Base-by-base conservation (phyloP, 2,797 vertebrate genomes). In the Enteromius unitaeniatus region DNA sequence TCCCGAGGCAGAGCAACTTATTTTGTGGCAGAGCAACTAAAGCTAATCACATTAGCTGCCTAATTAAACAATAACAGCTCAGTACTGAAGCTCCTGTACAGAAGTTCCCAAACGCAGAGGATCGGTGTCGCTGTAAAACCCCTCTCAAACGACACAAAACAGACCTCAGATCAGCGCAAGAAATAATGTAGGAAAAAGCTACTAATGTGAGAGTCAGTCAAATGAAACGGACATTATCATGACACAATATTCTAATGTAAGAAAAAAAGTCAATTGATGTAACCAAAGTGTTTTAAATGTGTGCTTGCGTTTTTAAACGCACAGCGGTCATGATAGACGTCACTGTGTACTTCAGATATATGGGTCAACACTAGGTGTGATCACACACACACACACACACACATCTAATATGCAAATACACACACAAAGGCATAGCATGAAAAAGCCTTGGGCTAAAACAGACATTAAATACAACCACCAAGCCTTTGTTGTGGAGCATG, bases 41-140 rank as follows among this genome's bases (percentile, higher is more conserved):
- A 17, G 9, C 13, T 75, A 67, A 84, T 80, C 60, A 13, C 3
- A 37, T 84, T 79, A 80, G 31, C 45, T 15, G 69, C 69, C 69
- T 74, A 74, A 74, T 74, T 79, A 53, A 79, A 74, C 76, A 72
- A 72, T 60, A 73, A 67, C 6, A 79, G n/a, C 13, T 1, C 34
- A 34, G 47, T 37, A 49, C 60, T n/a, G 47, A 21, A 40, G 83
- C 79, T 74, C 42, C 26, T 6, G 4, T 26, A 26, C n/a, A 26
- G 10, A n/a, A 8, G 55, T 11, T 68, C 60, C 8, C 8, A 60
- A 21, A 8, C 49, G 0, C 51, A 53, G 51, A 53, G 51, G 51
- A 53, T 21, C 51, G 1, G n/a, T 13, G 55, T 13, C 55, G 14
- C 40, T 14, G 17, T 26, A 11, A 70, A 17, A 1, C 1, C 4